Percentiles rank a stretch among this genome's conserved stretches.
phyloP scores from a whole-genome alignment of 1,140 invertebrate species.

The Leptinotarsa lineolata region DNA sequence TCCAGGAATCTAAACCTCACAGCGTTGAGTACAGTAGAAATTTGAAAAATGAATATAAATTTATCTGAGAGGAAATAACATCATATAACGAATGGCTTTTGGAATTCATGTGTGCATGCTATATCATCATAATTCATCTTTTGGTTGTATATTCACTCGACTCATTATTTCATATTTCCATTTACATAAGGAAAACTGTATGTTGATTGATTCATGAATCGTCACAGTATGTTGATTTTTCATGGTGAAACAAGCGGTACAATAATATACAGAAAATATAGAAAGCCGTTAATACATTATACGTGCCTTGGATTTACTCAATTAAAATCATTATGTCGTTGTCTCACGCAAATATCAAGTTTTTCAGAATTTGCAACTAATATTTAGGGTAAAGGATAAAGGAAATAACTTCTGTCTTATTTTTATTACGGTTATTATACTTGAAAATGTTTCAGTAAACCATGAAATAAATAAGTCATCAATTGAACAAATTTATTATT shows the following conservation, averaged over 20 bases:
- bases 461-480: too few species aligned
- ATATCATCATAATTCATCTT: slow-evolving; percentile 4
- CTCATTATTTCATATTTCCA: slow-evolving; percentile 12
- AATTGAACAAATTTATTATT: too few species aligned
- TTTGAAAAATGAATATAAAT: neutral
- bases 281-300: slow-evolving; percentile 33
- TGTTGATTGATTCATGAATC: slow-evolving; percentile 16
- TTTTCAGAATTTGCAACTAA: slow-evolving; percentile 14
- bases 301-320: slow-evolving; percentile 36
- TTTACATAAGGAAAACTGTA: slow-evolving; percentile 1
- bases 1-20: neutral
- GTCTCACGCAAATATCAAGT: slow-evolving; percentile 38
- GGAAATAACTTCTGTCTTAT: too few species aligned
- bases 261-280: slow-evolving; percentile 22
- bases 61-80: slow-evolving; percentile 3
- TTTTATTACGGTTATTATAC: too few species aligned
- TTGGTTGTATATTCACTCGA: slow-evolving; percentile 16
- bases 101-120: slow-evolving; percentile 15
- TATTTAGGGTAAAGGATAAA: too few species aligned
- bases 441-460: too few species aligned
- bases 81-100: neutral
- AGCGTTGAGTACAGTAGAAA: neutral
- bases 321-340: slow-evolving; percentile 41
- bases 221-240: slow-evolving; percentile 20
- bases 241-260: slow-evolving; percentile 4